Evolutionary conservation across 2,113 vertebrate species (phyloP), one percentile per base, ranked within the genome.

Genomic region (Theropithecus gelada): DNA sequence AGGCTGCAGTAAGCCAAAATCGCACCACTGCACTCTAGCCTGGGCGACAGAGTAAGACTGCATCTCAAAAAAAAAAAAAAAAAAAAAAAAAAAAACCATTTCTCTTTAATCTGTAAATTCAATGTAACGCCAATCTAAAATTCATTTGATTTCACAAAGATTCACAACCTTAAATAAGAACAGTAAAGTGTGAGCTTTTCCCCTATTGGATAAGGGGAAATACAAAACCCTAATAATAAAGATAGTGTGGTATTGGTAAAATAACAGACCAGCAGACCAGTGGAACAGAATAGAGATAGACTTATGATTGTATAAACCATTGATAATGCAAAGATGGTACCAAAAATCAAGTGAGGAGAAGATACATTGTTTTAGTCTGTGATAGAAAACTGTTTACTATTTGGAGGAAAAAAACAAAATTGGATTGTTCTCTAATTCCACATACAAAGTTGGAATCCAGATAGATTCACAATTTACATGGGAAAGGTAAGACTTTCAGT

Each of bases 321-420:
- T 38, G 59, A 59, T 68, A 64, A 32, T 72, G 32, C 52, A 72
- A 30, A 95, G 38, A 86, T 89, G 30, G 5, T 22, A 61, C 40
- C 87, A 45, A 10, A 88, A 50, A 79, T 84, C 70, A 45, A 55
- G 13, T 64, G 45, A 55, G 30, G 9, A 14, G 12, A 94, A 5
- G 23, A 43, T 52, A 12, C 30, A 43, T 79, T 52, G 7, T 73
- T 94, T 89, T 40, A 79, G 32, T 88, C 38, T 88, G 23, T 25
- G 45, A 22, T 72, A 40, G 25, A 70, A 78, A 45, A 80, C 68
- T 88, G 10, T 68, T 78, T 57, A 83, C 11, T 79, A 22, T 66
- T 66, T 85, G 72, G 52, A 90, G 61, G 59, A 93, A 89, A 91
- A 93, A 89, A 91, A 48, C 59, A 57, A 80, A 90, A 64, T 13